Percentiles rank a stretch among this genome's conserved stretches.
Conservation (phyloP, 2,113 vertebrate species). For the Laterallus jamaicensis region DNA sequence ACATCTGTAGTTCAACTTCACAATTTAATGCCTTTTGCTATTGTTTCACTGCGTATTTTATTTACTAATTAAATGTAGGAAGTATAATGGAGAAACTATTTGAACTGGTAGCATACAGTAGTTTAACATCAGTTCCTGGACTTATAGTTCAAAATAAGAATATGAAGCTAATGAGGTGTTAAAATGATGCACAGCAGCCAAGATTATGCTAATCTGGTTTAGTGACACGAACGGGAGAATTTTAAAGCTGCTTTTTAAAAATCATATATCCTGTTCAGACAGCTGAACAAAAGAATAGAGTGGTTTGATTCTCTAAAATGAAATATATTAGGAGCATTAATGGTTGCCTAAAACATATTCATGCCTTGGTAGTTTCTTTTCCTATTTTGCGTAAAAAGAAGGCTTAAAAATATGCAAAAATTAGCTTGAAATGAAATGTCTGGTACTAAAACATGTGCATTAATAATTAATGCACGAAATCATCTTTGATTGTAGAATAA, state of each 20-base stretch:
- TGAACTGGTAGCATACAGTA: neutral
- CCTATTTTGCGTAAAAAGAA: neutral
- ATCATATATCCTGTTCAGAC: neutral
- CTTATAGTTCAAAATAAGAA: neutral
- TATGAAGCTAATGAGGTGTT: neutral
- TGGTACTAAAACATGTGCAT: neutral
- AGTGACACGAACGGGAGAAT: neutral
- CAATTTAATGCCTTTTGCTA: neutral
- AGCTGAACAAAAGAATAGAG: neutral
- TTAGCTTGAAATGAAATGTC: neutral
- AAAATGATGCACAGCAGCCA: neutral
- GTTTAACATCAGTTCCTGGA: neutral
- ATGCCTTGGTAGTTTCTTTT: neutral
- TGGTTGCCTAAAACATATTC: neutral
- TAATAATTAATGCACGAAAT: neutral
- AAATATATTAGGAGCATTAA: neutral
- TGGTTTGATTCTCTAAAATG: neutral
- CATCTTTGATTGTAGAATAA: neutral
- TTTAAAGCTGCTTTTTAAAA: neutral
- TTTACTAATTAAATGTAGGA: neutral
- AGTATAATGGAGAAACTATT: neutral
- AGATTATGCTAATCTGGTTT: conserved; percentile 5
- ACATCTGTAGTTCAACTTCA: neutral
- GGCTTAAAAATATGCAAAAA: neutral
- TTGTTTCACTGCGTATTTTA: neutral